Evolutionary conservation across 2,113 vertebrate genomes (phyloP).

Genomic region (Myotis brandtii): DNA sequence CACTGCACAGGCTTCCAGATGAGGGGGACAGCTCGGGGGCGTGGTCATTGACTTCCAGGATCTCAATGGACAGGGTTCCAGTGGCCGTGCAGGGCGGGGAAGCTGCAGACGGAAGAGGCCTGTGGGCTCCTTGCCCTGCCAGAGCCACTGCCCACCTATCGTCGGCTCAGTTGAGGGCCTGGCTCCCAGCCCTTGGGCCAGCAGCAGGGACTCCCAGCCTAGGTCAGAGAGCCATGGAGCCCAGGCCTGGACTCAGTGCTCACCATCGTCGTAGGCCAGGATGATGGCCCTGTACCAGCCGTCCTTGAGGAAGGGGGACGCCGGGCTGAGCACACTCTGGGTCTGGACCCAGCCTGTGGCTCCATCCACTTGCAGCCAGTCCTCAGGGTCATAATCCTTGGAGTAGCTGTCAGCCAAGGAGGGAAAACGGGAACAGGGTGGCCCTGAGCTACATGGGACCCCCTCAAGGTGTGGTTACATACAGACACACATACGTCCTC

Average conservation of each 20-base stretch:
- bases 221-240: fast-evolving
- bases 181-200: fast-evolving
- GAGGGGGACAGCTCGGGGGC: conserved; percentile 87
- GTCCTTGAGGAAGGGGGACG: conserved; percentile 88
- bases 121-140: not conserved
- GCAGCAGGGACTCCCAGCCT: not conserved
- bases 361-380: conserved; percentile 91
- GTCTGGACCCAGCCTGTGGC: conserved; percentile 88
- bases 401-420: conserved; percentile 87
- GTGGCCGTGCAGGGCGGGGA: conserved; percentile 86
- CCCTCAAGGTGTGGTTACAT: not conserved
- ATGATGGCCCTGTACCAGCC: conserved; percentile 91
- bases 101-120: conserved; percentile 60
- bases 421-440: too few species aligned
- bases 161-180: fast-evolving
- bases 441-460: not conserved
- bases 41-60: conserved; percentile 95
- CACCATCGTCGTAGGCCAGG: conserved; percentile 91
- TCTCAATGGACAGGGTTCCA: conserved; percentile 90
- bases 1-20: conserved; percentile 86
- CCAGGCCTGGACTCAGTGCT: not conserved
- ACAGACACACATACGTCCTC: not conserved
- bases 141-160: not conserved
- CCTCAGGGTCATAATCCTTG: conserved; percentile 91
- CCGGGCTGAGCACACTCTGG: conserved; percentile 88